Conservation (phyloP, 2,797 vertebrate genomes). For the Anabas testudineus region DNA sequence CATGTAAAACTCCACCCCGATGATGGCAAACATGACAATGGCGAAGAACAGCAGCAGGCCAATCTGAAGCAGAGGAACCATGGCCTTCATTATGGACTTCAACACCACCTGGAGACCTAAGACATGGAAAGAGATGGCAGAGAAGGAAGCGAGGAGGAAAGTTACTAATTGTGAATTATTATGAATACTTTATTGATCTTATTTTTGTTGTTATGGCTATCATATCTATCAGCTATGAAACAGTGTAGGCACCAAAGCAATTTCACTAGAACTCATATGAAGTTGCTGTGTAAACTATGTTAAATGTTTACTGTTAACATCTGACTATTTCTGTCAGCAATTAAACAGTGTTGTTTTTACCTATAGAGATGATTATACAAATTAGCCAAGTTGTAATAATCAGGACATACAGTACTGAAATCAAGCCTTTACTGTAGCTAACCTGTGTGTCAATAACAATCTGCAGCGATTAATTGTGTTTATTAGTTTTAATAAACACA, state of each 20-base stretch:
- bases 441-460: neutral
- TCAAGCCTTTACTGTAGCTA: no score
- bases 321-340: no score
- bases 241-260: neutral
- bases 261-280: no score
- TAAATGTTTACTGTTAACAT: no score
- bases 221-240: neutral
- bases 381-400: no score
- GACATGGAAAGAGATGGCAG: constrained; percentile 9
- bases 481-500: neutral
- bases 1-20: constrained; percentile 98
- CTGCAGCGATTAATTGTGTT: no score
- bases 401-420: no score
- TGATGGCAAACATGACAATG: constrained; percentile 99
- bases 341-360: no score
- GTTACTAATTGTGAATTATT: neutral
- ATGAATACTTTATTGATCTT: no score
- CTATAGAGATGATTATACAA: no score
- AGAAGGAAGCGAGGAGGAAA: neutral
- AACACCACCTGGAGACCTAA: constrained; percentile 96
- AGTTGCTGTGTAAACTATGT: neutral
- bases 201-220: neutral
- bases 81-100: constrained; percentile 99
- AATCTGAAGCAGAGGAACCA: constrained; percentile 98
- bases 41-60: constrained; percentile 97